Evolutionary conservation across 1,140 invertebrate species (phyloP).

Genomic region (Portunus trituberculatus): DNA sequence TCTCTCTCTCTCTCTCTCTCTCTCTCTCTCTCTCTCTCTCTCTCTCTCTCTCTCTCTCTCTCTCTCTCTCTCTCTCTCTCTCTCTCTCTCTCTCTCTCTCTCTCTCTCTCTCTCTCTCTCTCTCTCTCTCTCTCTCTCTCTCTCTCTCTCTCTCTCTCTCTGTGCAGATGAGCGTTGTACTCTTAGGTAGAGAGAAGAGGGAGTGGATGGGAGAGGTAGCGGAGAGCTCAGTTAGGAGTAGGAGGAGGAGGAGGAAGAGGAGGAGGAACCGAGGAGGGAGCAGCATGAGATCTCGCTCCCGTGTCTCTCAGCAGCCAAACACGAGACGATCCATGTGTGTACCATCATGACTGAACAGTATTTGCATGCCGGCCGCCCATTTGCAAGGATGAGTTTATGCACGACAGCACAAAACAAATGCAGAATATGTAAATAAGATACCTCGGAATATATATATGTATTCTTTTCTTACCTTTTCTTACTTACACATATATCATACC

Average conservation of each 20-base stretch:
- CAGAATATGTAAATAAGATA: constrained; percentile 24
- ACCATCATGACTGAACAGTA: background rate
- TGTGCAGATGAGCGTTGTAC: too few relatives aligned
- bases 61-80: constrained; percentile 18
- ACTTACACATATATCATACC: background rate
- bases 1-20: constrained; percentile 8
- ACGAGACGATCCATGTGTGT: background rate
- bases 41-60: background rate
- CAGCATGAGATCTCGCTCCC: background rate
- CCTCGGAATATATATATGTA: background rate
- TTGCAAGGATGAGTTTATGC: background rate
- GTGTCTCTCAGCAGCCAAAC: background rate
- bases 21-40: constrained; percentile 17
- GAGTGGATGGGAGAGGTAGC: background rate
- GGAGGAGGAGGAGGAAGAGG: too few relatives aligned
- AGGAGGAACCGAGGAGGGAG: too few relatives aligned
- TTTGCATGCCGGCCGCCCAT: background rate
- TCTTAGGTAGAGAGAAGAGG: background rate
- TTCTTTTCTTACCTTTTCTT: background rate
- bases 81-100: constrained; percentile 17
- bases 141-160: too few relatives aligned
- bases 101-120: constrained; percentile 6
- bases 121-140: too few relatives aligned
- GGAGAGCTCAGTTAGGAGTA: too few relatives aligned
- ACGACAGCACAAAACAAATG: constrained; percentile 22